Evolutionary conservation across 2,797 vertebrate species (phyloP), one percentile per base, ranked within the genome.

Genomic region (Philypnodon macrostomus): DNA sequence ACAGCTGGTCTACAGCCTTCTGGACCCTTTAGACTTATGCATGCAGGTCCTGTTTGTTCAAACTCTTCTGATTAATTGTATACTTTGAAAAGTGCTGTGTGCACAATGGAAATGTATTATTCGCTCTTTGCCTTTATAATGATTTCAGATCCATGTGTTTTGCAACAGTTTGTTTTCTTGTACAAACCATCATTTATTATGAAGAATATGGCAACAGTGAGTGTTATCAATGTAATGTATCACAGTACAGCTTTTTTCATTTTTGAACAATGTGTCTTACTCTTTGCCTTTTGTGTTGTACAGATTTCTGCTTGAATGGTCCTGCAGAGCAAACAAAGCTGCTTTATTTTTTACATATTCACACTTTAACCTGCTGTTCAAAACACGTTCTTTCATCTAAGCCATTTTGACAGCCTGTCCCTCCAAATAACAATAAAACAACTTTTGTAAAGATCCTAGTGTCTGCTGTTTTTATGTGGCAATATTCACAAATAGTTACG

Each of bases 321-420:
- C 92, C 93, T 88, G 87, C 87, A 86, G 87, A 90, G 86, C 84
- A 88, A 88, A 94, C 88, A 74, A 83, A 90, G 89, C 88, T 79
- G 87, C 89, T 95, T 90, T 91, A 88, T 93, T 94, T 94, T 93
- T 92, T 92, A 91, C 85, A 85, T 88, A 88, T 83, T 86, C 90
- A 90, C 90, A 90, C 87, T 89, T 89, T 86, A 89, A 83, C 80
- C 80, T 78, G 83, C 88, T 89, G 89, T 90, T 91, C 79, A 88
- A 89, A 90, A 90, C 90, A 87, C 84, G 91, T 91, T 90, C 89
- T 95, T 92, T 94, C 91, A 93, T 93, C 83, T 72, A 89, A 90
- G 91, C 91, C 91, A 91, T 93, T 92, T 93, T 85, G 91, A 94
- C 92, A 90, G 90, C 89, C 92, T 92, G 91, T 94, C 91, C 91